These are phyloP conservation scores for Epirrita christyi DNA, from an alignment of 2,888 invertebrate species.

Conservation along the genomic window DNA sequence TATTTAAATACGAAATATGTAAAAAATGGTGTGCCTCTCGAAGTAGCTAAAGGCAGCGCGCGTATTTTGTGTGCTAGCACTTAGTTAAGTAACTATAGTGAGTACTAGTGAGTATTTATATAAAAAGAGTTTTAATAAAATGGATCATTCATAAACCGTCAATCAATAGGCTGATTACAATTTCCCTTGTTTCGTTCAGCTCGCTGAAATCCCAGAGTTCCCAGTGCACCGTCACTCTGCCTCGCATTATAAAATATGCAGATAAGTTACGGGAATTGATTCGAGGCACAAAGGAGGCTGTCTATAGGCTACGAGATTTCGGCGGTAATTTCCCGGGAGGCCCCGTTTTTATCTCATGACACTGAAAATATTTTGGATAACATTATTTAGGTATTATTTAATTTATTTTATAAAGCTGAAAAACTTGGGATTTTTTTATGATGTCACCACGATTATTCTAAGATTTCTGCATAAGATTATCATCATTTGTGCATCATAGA, in stretches of 20 bases:
- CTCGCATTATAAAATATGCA: conserved; percentile 82
- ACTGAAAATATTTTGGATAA: conserved; percentile 72
- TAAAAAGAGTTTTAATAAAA: background rate
- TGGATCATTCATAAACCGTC: background rate
- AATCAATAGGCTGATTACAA: conserved; percentile 29
- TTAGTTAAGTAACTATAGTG: too few species aligned
- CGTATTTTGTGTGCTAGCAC: too few species aligned
- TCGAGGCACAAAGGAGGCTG: conserved; percentile 80
- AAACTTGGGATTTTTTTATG: background rate
- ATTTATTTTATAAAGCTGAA: conserved; percentile 15
- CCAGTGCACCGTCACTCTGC: conserved; percentile 68
- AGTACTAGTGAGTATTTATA: too few species aligned
- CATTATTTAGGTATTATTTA: conserved; percentile 33
- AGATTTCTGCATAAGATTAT: background rate
- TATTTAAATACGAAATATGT: too few species aligned
- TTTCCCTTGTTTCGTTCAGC: conserved; percentile 39
- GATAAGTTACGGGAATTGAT: conserved; percentile 84
- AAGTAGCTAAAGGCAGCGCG: too few species aligned
- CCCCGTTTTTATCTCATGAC: conserved; percentile 73
- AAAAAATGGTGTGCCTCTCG: too few species aligned
- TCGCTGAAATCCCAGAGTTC: conserved; percentile 59
- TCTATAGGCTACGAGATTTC: conserved; percentile 78
- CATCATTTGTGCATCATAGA: too few species aligned
- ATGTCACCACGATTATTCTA: background rate
- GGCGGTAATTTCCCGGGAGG: conserved; percentile 81